These are phyloP conservation scores for Sciaenops ocellatus DNA, from an alignment of 2,797 vertebrate genomes.

Conservation along the genomic window DNA sequence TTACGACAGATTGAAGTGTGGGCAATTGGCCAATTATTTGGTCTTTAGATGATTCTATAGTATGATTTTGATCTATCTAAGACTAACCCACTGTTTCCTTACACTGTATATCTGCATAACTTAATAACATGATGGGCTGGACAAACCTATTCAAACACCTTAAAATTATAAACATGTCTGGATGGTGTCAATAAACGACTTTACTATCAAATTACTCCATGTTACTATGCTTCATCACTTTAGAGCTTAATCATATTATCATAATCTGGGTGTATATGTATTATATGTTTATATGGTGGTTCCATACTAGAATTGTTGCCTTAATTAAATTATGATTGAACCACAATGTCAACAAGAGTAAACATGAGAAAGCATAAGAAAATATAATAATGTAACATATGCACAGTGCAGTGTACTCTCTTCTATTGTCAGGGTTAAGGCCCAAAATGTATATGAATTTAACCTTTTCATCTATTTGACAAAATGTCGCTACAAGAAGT, in stretches of 20 bases:
- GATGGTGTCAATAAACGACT: not conserved
- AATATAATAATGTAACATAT: not conserved
- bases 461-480: slow-evolving; percentile 51
- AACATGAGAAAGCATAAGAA: slow-evolving; percentile 7
- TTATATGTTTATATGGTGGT: not conserved
- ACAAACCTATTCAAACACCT: not conserved
- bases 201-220: not conserved
- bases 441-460: slow-evolving; percentile 18
- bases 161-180: not conserved
- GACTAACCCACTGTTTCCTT: not conserved
- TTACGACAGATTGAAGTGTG: not conserved
- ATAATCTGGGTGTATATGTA: slow-evolving; percentile 5
- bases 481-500: slow-evolving; percentile 28
- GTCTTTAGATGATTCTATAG: not conserved
- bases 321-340: slow-evolving; percentile 37
- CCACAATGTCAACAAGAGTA: slow-evolving; percentile 5
- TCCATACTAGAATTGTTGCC: not conserved
- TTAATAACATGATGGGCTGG: not conserved
- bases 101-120: no score
- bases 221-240: slow-evolving; percentile 16
- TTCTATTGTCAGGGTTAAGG: not conserved
- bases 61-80: not conserved
- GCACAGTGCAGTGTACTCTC: not conserved
- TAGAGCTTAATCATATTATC: slow-evolving; percentile 16
- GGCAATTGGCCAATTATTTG: not conserved